Percentiles rank a stretch among this genome's conserved stretches.
Evolutionary conservation across 1,140 invertebrate genomes (phyloP).

Genomic region (Pollicipes pollicipes): DNA sequence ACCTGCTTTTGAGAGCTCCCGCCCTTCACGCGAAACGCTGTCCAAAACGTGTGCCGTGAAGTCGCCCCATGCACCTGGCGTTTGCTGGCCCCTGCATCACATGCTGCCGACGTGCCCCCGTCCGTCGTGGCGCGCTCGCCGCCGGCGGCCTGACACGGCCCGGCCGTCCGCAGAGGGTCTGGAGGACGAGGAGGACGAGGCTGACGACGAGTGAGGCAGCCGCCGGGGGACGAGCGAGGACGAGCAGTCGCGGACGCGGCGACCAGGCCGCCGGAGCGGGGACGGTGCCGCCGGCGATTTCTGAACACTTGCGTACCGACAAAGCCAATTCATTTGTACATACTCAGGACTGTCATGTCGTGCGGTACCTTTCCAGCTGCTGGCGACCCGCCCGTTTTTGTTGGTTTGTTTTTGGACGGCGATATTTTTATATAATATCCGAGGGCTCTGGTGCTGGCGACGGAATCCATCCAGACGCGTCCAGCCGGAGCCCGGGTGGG

Average conservation of each 20-base stretch:
- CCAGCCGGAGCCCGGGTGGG: too few species aligned
- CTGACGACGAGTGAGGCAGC: background rate
- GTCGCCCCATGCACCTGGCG: too few species aligned
- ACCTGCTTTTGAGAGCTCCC: too few species aligned
- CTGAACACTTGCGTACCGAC: background rate
- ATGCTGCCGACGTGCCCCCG: too few species aligned
- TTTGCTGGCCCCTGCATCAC: too few species aligned
- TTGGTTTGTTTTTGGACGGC: background rate
- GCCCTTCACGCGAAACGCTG: too few species aligned
- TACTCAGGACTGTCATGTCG: background rate
- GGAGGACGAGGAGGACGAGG: conserved; percentile 19
- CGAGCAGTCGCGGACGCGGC: too few species aligned
- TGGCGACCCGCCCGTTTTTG: background rate
- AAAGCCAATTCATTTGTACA: conserved; percentile 2
- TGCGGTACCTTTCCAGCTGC: background rate
- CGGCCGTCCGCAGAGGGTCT: conserved; percentile 28
- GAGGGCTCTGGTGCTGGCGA: too few species aligned
- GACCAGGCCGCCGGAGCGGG: background rate
- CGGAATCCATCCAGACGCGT: too few species aligned
- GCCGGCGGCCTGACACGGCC: too few species aligned
- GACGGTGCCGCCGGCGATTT: background rate
- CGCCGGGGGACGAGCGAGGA: background rate
- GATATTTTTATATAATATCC: background rate
- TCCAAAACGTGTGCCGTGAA: too few species aligned
- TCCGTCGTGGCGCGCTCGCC: too few species aligned